A percentile compares a stretch with the other conserved stretches of the same genome.
These are phyloP conservation scores for Graptemys geographica DNA, from an alignment of 2,797 vertebrate species.

Conservation along the genomic window DNA sequence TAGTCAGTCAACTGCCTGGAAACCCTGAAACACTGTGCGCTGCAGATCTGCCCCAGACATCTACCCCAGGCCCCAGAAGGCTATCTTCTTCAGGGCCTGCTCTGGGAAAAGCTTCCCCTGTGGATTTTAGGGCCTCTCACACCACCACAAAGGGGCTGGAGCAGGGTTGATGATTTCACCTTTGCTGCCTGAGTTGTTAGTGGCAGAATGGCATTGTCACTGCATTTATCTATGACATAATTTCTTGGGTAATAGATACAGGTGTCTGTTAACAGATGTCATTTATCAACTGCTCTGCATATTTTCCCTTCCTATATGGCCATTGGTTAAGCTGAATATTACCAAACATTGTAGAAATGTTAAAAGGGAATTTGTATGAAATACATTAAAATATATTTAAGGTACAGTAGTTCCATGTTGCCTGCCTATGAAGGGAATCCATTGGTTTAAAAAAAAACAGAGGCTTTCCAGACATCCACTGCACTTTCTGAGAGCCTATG, in stretches of 20 bases:
- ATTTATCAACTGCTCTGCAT: background rate
- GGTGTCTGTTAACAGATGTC: background rate
- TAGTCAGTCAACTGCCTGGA: background rate
- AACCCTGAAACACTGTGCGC: background rate
- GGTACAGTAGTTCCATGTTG: constrained; percentile 9
- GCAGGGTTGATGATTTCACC: background rate
- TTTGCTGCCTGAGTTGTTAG: background rate
- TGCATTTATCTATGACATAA: background rate
- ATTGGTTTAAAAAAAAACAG: constrained; percentile 31
- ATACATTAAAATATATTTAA: background rate
- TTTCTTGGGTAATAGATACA: background rate
- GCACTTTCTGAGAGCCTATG: constrained; percentile 44
- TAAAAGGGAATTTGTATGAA: background rate
- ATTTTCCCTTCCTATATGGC: background rate
- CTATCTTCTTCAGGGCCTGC: too few species aligned
- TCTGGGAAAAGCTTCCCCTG: too few species aligned
- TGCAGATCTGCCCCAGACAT: too few species aligned
- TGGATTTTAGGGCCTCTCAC: background rate
- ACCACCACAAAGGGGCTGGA: background rate
- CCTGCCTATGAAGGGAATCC: background rate
- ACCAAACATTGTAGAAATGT: background rate
- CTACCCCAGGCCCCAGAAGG: too few species aligned
- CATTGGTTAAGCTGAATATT: background rate
- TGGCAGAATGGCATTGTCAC: background rate
- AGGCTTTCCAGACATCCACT: constrained; percentile 27